Evolutionary conservation across 1,140 invertebrate species (phyloP), one percentile per base, ranked within the genome.

Genomic region (Drosophila tani): DNA sequence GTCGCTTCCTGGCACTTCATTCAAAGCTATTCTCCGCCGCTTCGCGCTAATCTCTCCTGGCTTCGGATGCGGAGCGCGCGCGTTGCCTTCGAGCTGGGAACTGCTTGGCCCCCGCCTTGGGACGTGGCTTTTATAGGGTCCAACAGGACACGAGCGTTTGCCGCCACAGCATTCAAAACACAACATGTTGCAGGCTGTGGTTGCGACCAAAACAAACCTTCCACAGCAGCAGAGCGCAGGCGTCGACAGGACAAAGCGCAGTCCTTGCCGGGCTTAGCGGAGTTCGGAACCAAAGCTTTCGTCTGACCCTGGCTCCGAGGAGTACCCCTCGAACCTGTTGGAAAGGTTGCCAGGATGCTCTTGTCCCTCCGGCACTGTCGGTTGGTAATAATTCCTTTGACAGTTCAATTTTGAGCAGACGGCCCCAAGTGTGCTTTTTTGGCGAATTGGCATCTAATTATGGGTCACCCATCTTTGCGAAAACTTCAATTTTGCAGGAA

Each of bases 81-180:
- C 81, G 81, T 81, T 65, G 81, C 73, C 57, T 40, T 51, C 74
- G 64, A 50, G 50, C 68, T 67, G 65, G 60, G 9, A 74, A 87
- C 83, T 87, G 84, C 45, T 67, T 50, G 49, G 40, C 58, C 12
- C 41, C 8, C 29, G 21, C 55, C 50, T 24, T 15, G 21, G 57
- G 27, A 47, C 35, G 53, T 71, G 62, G 77, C 69, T 90, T 88
- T 90, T 88, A 88, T 88, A 81, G 64, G 38, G 43, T 17, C 60
- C 59, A 70, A 81, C 73, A n/a, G 66, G 51, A 29, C 70, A 40
- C 57, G 56, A 63, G 58, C 55, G 46, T 55, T 68, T 70, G 71
- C 70, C 75, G 76, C 75, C 70, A 67, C 49, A 66, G 69, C 77
- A 90, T 88, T 88, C 85, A 88, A 88, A 88, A 88, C 84, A 88